These are phyloP conservation scores for Diglossa cyanea DNA, from an alignment of 2,797 vertebrate genomes.

Conservation along the genomic window DNA sequence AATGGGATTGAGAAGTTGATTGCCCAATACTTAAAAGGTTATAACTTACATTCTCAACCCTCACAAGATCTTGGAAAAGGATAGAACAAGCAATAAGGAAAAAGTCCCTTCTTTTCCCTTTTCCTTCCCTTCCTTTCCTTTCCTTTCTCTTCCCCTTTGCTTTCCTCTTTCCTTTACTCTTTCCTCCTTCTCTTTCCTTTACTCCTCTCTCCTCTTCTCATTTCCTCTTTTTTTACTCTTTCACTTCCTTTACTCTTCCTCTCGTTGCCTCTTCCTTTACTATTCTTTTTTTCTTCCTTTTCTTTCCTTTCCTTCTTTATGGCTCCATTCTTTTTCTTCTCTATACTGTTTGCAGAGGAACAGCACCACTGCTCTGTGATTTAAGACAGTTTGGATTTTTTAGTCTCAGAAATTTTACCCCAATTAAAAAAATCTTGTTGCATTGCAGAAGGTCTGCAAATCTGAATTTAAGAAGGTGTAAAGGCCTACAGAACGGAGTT, in stretches of 20 bases:
- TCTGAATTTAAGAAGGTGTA: slow-evolving; percentile 26
- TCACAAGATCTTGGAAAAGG: slow-evolving; percentile 42
- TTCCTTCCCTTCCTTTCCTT: neutral
- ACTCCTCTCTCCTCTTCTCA: neutral
- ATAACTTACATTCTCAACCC: slow-evolving; percentile 6
- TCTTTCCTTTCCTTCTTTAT: neutral
- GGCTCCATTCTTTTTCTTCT: neutral
- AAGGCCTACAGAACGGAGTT: slow-evolving; percentile 8
- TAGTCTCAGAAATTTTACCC: slow-evolving; percentile 35
- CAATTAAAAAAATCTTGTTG: neutral
- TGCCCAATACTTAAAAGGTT: neutral
- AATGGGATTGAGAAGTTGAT: neutral
- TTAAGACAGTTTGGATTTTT: slow-evolving; percentile 18
- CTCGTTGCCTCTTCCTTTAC: neutral
- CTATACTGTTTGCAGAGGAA: neutral
- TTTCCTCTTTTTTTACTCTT: neutral
- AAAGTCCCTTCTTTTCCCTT: neutral
- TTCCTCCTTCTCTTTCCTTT: neutral
- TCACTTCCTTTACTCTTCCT: neutral
- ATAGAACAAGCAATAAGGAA: slow-evolving; percentile 55
- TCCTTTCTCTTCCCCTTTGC: neutral
- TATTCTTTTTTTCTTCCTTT: neutral
- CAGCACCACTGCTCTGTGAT: slow-evolving; percentile 9
- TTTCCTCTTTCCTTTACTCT: neutral
- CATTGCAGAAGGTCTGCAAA: slow-evolving; percentile 7